These are phyloP conservation scores for Trochalopteron elliotii DNA, from an alignment of 2,113 vertebrate genomes.

Conservation along the genomic window DNA sequence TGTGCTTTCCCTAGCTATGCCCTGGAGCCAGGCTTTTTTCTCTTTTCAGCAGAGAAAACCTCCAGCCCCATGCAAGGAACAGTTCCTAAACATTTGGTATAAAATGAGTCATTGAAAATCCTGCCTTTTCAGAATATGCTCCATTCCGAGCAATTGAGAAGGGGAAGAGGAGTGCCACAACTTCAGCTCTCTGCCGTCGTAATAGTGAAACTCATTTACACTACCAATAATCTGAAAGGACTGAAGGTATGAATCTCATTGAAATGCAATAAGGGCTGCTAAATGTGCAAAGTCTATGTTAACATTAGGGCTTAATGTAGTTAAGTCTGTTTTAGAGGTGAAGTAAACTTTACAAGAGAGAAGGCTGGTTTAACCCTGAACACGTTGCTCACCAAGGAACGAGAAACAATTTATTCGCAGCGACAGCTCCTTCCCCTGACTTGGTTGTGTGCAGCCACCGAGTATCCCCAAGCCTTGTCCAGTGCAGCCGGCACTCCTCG, in stretches of 20 bases:
- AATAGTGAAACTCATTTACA: not conserved
- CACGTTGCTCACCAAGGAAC: not conserved
- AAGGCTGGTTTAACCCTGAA: not conserved
- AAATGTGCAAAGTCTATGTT: not conserved
- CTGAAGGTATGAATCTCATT: not conserved
- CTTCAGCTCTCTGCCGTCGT: not conserved
- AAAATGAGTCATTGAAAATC: not conserved
- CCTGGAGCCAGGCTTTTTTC: not conserved
- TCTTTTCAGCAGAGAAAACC: not conserved
- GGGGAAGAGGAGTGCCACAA: not conserved
- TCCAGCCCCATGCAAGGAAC: rapidly evolving
- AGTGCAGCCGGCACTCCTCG: rapidly evolving
- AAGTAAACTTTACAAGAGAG: not conserved
- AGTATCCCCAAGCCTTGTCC: not conserved
- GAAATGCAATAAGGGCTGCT: not conserved
- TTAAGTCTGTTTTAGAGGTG: not conserved
- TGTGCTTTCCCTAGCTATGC: not conserved
- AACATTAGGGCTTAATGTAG: not conserved
- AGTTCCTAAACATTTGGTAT: not conserved
- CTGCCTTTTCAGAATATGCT: not conserved
- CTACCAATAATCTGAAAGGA: not conserved
- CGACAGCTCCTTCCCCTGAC: rapidly evolving
- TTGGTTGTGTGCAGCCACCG: rapidly evolving
- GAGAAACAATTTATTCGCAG: not conserved
- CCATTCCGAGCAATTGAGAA: not conserved